These are phyloP conservation scores for Clytia hemisphaerica DNA, from an alignment of 30 jellyfish, hydroid and myxozoan species.

Conservation along the genomic window DNA sequence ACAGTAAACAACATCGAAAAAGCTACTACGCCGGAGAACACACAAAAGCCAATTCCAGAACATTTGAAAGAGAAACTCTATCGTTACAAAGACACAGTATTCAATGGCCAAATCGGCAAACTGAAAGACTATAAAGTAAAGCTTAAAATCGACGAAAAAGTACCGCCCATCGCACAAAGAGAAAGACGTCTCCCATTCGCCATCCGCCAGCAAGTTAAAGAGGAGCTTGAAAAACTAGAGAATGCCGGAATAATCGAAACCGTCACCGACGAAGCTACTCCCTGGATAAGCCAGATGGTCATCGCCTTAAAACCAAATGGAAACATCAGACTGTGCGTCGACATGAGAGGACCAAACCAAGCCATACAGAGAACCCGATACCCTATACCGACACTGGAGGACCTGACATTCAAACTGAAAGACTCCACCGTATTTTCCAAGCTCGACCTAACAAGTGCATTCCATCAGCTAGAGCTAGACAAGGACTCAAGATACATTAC, in stretches of 20 bases:
- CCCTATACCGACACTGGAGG: constrained; percentile 52
- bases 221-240: constrained; percentile 27
- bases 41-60: too few species aligned
- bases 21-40: too few species aligned
- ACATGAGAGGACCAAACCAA: constrained; percentile 37
- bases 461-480: constrained; percentile 32
- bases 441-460: constrained; percentile 35
- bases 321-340: constrained; percentile 27
- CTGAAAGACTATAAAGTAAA: too few species aligned
- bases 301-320: constrained; percentile 31
- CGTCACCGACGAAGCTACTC: constrained; percentile 46
- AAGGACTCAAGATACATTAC: constrained; percentile 41
- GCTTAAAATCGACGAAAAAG: too few species aligned
- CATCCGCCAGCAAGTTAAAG: constrained; percentile 23
- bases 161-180: constrained; percentile 43
- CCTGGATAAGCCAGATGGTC: constrained; percentile 47
- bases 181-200: constrained; percentile 33
- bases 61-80: too few species aligned
- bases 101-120: too few species aligned
- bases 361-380: constrained; percentile 34
- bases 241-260: constrained; percentile 34
- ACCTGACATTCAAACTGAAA: constrained; percentile 18
- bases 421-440: constrained; percentile 41
- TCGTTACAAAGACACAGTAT: too few species aligned
- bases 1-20: too few species aligned